Evolutionary conservation across 2,113 vertebrate species (phyloP).

Genomic region (Eptesicus fuscus): DNA sequence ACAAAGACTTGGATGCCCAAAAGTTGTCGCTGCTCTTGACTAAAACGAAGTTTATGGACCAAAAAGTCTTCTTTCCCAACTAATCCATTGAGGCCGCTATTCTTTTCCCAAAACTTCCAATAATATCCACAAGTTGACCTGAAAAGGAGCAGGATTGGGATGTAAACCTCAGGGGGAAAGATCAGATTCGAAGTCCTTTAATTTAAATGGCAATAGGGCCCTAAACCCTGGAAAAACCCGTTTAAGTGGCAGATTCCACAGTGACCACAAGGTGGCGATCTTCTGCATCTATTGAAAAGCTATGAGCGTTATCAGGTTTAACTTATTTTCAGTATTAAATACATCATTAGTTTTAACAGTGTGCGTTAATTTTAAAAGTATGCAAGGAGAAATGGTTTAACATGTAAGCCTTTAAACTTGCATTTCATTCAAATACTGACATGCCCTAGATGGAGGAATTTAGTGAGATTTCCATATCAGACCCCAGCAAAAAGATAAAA

Average conservation of each 20-base stretch:
- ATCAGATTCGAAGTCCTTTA: not conserved
- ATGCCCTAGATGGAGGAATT: not conserved
- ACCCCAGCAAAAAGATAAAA: constrained; percentile 44
- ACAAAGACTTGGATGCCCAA: not conserved
- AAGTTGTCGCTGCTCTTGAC: not conserved
- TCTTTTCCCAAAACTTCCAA: not conserved
- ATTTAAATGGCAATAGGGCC: not conserved
- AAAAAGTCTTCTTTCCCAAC: not conserved
- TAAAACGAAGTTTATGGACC: not conserved
- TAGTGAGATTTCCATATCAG: constrained; percentile 17
- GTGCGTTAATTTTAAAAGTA: constrained; percentile 50
- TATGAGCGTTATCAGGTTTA: not conserved
- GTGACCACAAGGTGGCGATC: constrained; percentile 69
- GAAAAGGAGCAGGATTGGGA: not conserved
- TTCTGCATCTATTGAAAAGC: constrained; percentile 55
- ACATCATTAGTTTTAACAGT: constrained; percentile 48
- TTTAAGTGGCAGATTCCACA: not conserved
- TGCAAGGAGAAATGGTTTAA: constrained; percentile 12
- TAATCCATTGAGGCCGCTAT: not conserved
- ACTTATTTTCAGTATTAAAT: constrained; percentile 31
- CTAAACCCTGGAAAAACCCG: not conserved
- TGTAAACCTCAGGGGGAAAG: not conserved
- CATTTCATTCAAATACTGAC: constrained; percentile 46
- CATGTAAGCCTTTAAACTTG: not conserved
- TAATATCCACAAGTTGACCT: not conserved